A percentile compares a stretch with the other conserved stretches of the same genome.
Evolutionary conservation across 2,113 vertebrate species (phyloP).

Genomic region (Salvelinus fontinalis): DNA sequence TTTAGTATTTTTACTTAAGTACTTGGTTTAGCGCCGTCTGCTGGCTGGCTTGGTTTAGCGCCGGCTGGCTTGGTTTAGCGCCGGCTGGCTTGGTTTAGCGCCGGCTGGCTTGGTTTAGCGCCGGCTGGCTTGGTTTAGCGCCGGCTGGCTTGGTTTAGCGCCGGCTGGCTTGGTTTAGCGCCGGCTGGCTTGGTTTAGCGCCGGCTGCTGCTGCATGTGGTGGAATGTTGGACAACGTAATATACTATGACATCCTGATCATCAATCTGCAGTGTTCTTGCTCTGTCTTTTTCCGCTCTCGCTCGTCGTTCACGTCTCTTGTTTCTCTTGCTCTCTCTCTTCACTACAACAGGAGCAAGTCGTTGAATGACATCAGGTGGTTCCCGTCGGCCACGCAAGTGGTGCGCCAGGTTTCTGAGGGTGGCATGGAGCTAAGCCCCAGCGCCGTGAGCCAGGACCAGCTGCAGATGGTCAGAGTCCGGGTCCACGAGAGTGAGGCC

Average conservation of each 20-base stretch:
- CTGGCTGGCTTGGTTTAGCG: neutral
- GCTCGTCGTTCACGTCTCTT: neutral
- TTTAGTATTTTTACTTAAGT: no score
- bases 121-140: no score
- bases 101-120: neutral
- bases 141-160: no score
- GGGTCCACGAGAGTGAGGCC: conserved; percentile 83
- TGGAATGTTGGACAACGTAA: no score
- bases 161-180: no score
- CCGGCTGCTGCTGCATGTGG: no score
- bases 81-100: no score
- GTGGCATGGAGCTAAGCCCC: conserved; percentile 1
- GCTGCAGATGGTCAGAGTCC: conserved; percentile 71
- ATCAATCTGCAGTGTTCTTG: no score
- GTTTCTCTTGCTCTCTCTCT: neutral
- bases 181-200: no score
- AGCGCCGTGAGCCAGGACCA: conserved; percentile 74
- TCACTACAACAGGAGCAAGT: conserved; percentile 85
- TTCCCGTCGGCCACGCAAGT: conserved; percentile 60
- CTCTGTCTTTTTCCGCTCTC: neutral
- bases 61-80: neutral
- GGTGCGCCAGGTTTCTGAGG: conserved; percentile 13
- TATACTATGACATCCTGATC: no score
- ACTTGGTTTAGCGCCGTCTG: neutral
- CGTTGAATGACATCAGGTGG: conserved; percentile 86